Evolutionary conservation across 2,888 invertebrate genomes (phyloP), one percentile per base, ranked within the genome.

Genomic region (Lampropteryx suffumata): DNA sequence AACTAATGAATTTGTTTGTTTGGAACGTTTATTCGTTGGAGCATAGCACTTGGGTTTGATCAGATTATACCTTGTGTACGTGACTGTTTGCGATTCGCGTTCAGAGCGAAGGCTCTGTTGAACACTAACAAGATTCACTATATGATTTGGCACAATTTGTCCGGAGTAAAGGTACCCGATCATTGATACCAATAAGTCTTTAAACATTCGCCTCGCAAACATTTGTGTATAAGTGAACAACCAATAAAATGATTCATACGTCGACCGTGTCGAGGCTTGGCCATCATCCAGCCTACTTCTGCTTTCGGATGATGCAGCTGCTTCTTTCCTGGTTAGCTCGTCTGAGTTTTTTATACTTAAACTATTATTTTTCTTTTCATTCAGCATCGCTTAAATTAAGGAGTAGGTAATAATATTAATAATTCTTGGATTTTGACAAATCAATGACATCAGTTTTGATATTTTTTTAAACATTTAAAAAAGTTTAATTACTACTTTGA

Each of bases 181-280:
- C 11, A 76, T 49, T 21, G 82, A 68, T 47, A 61, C 54, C 54
- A 71, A 69, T 37, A 84, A 58, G 58, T 89, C 88, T 65, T 69
- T 78, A 8, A 69, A 61, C 68, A 87, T 71, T 42, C 88, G 83
- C 41, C 50, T 55, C 10, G 72, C 41, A 60, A 80, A 85, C 78
- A 81, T 80, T 75, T 65, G 71, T 57, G 69, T 59, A 61, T 86
- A 85, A 67, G 51, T 59, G 65, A 78, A 61, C 48, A 79, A 77
- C 74, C 74, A 82, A 71, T 61, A 70, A 76, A 85, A 65, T 57
- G 71, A 70, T 68, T 75, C 86, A 76, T 88, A 88, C 87, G 76
- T 79, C 61, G 82, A 61, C 43, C 67, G 61, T 13, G 62, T 29
- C 28, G 71, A 21, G 45, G 54, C 30, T 48, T 72, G 60, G 69